A percentile compares a stretch with the other conserved stretches of the same genome.
Evolutionary conservation across 2,888 invertebrate species (phyloP).

Genomic region (Adineta ricciae): DNA sequence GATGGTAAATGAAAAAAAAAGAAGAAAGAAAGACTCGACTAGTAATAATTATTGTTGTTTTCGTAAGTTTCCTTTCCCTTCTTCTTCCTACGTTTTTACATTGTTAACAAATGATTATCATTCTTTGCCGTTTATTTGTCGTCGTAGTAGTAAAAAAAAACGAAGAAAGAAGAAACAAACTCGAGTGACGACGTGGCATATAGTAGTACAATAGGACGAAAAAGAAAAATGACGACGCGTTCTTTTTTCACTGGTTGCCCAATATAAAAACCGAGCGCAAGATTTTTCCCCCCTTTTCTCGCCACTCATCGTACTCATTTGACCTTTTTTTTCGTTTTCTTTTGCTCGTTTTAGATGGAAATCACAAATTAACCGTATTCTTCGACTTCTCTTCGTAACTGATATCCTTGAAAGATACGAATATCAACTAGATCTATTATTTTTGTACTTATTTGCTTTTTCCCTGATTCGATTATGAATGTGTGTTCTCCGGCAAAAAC

Average conservation of each 20-base stretch:
- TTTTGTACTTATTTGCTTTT: neutral
- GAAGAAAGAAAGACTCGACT: neutral
- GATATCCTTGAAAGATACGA: neutral
- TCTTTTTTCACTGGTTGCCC: neutral
- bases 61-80: neutral
- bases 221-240: neutral
- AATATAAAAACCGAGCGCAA: neutral
- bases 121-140: neutral
- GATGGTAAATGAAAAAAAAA: neutral
- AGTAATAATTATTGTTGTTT: neutral
- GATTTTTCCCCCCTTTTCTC: neutral
- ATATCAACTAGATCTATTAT: neutral
- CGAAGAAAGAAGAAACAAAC: neutral
- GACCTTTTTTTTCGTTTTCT: neutral
- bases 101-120: slow-evolving; percentile 1
- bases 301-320: neutral
- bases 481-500: neutral
- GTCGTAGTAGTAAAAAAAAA: neutral
- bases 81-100: neutral
- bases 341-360: neutral
- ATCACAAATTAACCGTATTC: neutral
- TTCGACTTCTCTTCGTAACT: neutral
- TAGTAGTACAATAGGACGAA: neutral
- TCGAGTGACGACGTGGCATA: slow-evolving; percentile 9
- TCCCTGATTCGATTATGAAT: neutral